Conservation (phyloP, 2,888 invertebrate genomes). For the Agrotis clavis region DNA sequence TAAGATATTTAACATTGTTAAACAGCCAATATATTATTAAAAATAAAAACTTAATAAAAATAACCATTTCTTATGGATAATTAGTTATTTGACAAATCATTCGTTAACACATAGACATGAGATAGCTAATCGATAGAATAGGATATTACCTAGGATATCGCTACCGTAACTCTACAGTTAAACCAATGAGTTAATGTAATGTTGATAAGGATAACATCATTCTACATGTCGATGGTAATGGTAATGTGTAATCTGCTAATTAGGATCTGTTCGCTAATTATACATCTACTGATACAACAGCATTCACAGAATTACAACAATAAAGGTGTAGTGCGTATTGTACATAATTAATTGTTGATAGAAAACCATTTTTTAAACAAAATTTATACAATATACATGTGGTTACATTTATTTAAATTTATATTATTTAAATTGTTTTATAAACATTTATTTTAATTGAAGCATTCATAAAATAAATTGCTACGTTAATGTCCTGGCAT, state of each 20-base stretch:
- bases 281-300: slow-evolving; percentile 4
- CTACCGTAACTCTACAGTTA: slow-evolving; percentile 1
- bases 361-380: too few relatives aligned
- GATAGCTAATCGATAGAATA: too few relatives aligned
- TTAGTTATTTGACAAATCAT: too few relatives aligned
- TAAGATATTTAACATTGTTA: too few relatives aligned
- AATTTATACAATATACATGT: too few relatives aligned
- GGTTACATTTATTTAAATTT: too few relatives aligned
- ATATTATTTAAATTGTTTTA: background rate
- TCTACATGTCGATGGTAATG: slow-evolving; percentile 25
- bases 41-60: too few relatives aligned
- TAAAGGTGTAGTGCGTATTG: background rate
- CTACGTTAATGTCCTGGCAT: too few relatives aligned
- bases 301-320: background rate
- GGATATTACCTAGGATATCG: background rate
- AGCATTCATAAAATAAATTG: background rate
- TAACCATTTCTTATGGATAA: too few relatives aligned
- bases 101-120: too few relatives aligned
- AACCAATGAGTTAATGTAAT: slow-evolving; percentile 41
- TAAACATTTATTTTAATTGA: background rate
- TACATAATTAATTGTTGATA: too few relatives aligned
- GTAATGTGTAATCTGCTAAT: slow-evolving; percentile 41
- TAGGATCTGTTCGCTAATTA: slow-evolving; percentile 27
- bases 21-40: too few relatives aligned
- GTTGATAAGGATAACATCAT: slow-evolving; percentile 29